A percentile compares a stretch with the other conserved stretches of the same genome.
Evolutionary conservation across 2,113 vertebrate species (phyloP).

Genomic region (Sphyrna mokarran): DNA sequence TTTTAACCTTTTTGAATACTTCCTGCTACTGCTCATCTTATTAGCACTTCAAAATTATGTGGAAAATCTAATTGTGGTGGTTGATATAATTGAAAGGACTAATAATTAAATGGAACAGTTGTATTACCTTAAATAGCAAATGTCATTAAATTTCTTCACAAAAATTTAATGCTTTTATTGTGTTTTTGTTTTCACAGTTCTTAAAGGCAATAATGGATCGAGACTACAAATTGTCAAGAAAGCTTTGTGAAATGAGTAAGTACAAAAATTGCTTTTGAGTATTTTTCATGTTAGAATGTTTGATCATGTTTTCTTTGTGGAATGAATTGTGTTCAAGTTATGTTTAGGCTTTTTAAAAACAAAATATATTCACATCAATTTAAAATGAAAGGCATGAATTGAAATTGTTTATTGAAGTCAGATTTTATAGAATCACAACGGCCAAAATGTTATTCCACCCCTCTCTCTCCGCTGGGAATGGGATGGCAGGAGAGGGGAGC

Average conservation of each 20-base stretch:
- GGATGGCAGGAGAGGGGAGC: not conserved
- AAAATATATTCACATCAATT: not conserved
- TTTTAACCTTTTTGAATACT: not conserved
- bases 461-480: too few species aligned
- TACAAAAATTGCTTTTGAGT: conserved; percentile 39
- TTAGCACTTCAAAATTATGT: not conserved
- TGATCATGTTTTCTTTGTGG: not conserved
- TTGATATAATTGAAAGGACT: not conserved
- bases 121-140: not conserved
- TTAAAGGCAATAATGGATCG: conserved; percentile 63
- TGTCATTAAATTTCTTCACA: conserved; percentile 5
- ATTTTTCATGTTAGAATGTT: not conserved
- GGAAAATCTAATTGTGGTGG: not conserved
- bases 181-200: conserved; percentile 59
- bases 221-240: conserved; percentile 59
- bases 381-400: not conserved
- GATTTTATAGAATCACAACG: not conserved
- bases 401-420: not conserved
- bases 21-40: not conserved
- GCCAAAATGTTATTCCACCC: not conserved
- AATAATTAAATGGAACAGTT: not conserved
- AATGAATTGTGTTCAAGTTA: not conserved
- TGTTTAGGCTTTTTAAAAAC: not conserved
- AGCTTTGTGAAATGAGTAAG: conserved; percentile 79
- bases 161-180: not conserved